phyloP scores from a whole-genome alignment of 2,888 invertebrate genomes.

The Willowsia nigromaculata region DNA sequence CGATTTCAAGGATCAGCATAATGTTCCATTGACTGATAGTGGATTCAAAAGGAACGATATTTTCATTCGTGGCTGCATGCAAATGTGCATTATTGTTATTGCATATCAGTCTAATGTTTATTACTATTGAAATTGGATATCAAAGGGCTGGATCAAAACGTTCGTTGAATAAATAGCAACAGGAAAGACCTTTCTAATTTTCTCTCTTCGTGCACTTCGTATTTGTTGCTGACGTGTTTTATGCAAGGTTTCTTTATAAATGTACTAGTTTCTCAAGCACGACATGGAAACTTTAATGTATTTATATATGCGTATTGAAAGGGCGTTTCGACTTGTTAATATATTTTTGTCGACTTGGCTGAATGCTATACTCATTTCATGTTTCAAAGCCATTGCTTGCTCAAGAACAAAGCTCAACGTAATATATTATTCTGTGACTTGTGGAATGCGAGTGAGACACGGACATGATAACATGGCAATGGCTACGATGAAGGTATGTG shows the following conservation, averaged over 20 bases:
- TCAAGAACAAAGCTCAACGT: neutral
- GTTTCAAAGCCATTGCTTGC: neutral
- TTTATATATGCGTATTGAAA: neutral
- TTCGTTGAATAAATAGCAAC: neutral
- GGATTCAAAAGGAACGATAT: neutral
- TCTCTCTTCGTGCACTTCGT: neutral
- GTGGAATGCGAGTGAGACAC: neutral
- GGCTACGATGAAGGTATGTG: neutral
- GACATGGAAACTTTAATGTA: slow-evolving; percentile 2
- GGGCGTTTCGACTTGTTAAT: neutral
- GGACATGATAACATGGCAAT: neutral
- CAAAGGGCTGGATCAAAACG: neutral
- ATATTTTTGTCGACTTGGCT: neutral
- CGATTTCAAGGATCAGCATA: slow-evolving; percentile 24
- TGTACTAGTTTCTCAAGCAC: neutral
- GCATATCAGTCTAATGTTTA: neutral
- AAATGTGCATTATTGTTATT: neutral
- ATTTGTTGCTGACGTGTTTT: neutral
- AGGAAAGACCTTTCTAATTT: slow-evolving; percentile 23
- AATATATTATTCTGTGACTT: neutral
- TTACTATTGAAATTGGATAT: neutral
- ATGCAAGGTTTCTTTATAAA: neutral
- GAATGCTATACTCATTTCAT: neutral
- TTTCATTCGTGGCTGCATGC: neutral
- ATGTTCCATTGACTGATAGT: slow-evolving; percentile 12